Evolutionary conservation across 2,888 invertebrate species (phyloP).

Genomic region (Conus canariensis): DNA sequence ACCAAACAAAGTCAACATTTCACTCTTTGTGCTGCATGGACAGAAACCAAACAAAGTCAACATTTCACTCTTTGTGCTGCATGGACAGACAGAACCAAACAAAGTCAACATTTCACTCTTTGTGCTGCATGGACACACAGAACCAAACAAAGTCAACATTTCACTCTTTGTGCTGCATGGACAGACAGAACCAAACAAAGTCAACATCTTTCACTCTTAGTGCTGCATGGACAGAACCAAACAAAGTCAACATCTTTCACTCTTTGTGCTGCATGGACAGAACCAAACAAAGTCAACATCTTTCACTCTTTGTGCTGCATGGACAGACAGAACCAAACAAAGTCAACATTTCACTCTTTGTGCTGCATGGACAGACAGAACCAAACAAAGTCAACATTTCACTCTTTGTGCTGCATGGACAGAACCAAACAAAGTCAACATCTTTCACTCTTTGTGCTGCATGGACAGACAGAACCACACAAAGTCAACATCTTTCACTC

Average conservation of each 20-base stretch:
- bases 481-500: constrained; percentile 71
- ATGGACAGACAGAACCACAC: neutral
- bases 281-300: constrained; percentile 75
- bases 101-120: constrained; percentile 72
- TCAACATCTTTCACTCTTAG: too few relatives aligned
- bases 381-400: too few relatives aligned
- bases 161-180: too few relatives aligned
- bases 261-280: neutral
- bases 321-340: constrained; percentile 1
- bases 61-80: neutral
- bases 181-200: too few relatives aligned
- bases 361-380: too few relatives aligned
- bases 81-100: neutral
- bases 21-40: too few relatives aligned
- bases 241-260: neutral
- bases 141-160: neutral
- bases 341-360: neutral
- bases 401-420: too few relatives aligned
- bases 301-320: constrained; percentile 79
- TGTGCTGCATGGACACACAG: constrained; percentile 76
- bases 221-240: neutral
- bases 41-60: neutral
- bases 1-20: too few relatives aligned
- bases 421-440: neutral
- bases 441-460: neutral